Evolutionary conservation across 2,888 invertebrate species (phyloP), one percentile per base, ranked within the genome.

Genomic region (Hirtodrosophila histrioides): DNA sequence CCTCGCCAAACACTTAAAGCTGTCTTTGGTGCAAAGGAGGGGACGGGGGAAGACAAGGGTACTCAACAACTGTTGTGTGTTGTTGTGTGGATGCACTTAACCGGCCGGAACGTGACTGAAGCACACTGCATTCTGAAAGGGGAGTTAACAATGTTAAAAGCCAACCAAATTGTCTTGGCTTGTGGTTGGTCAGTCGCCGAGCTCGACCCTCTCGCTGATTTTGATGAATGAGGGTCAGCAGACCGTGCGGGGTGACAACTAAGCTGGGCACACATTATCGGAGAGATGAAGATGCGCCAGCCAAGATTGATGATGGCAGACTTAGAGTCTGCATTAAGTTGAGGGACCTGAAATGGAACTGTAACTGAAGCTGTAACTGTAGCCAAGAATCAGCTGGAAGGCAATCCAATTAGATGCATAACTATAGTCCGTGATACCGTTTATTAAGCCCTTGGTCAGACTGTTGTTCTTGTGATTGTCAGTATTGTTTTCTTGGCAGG

Each of bases 401-500:
- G n/a, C 29, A 29, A 63, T 69, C 51, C 69, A 80, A 78, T 73
- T 61, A 73, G 53, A 70, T 80, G 71, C 58, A 65, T 71, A 65
- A 57, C 49, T 55, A 48, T 64, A 43, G 44, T 54, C 40, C 17
- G 40, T 41, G 55, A 45, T 41, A 33, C 33, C 39, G 40, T 51
- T 55, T 67, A 58, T 65, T 67, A 51, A 58, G 56, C 46, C 23
- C n/a, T 37, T 27, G 11, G 33, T 44, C 1, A 1, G 17, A 11
- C 8, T 23, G 24, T 33, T 48, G 7, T 33, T 46, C 23, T 54
- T 37, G 46, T 58, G 17, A 17, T 17, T 17, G 17, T 17, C 17
- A 17, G 1, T 55, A 31, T 51, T 40, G 64, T 35, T 51, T 48
- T 23, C 33, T 57, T 48, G 37, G 39, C 89, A 95, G 95, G 94